A percentile compares a stretch with the other conserved stretches of the same genome.
Conservation (phyloP, 2,113 vertebrate species). For the Marmota monax region DNA sequence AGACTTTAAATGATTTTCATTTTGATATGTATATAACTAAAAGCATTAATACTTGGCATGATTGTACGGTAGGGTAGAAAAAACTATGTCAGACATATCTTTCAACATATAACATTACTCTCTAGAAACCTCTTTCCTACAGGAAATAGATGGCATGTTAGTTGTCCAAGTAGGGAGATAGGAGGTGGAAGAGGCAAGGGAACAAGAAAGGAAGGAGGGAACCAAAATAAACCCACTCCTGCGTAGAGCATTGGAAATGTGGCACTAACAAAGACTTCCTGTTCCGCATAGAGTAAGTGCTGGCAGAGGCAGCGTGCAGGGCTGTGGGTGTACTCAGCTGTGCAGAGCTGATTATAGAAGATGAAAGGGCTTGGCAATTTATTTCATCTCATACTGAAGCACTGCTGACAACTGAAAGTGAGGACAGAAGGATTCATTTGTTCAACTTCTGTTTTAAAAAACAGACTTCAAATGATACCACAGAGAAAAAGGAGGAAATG, state of each 20-base stretch:
- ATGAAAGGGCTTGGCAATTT: constrained; percentile 89
- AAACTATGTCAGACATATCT: neutral
- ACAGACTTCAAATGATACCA: constrained; percentile 87
- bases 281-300: constrained; percentile 74
- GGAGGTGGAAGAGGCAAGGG: neutral
- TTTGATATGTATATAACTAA: neutral
- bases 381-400: constrained; percentile 89
- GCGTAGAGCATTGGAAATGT: constrained; percentile 69
- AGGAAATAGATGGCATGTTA: constrained; percentile 70
- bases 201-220: constrained; percentile 71
- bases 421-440: constrained; percentile 91
- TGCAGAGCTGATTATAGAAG: constrained; percentile 89
- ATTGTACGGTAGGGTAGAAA: neutral
- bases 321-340: constrained; percentile 88
- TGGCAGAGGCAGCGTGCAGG: constrained; percentile 79
- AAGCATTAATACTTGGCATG: constrained; percentile 3
- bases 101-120: constrained; percentile 42
- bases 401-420: constrained; percentile 89
- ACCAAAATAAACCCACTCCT: constrained; percentile 74
- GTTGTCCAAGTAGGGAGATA: constrained; percentile 37
- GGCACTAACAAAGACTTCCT: constrained; percentile 85
- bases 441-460: constrained; percentile 90
- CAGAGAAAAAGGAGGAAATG: constrained; percentile 81
- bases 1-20: neutral
- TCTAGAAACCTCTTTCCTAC: constrained; percentile 62